Evolutionary conservation across 2,888 invertebrate species (phyloP), one percentile per base, ranked within the genome.

Genomic region (Melanostoma scalare): DNA sequence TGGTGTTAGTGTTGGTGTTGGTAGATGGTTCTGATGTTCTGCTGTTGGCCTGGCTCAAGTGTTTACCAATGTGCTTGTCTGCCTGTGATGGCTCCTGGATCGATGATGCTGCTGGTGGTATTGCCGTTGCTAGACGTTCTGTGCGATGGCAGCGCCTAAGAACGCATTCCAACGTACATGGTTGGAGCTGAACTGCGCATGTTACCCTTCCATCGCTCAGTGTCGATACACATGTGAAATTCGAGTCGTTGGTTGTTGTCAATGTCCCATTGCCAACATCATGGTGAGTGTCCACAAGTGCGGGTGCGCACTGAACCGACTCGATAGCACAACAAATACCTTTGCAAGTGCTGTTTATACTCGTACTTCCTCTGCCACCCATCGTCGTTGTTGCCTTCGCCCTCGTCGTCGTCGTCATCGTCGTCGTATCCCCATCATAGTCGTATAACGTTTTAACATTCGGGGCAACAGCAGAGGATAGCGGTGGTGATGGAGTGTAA

Each of bases 91-190:
- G 85, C 44, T 81, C 81, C 85, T 85, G 86, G 82, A 87, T 87
- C 87, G 87, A 87, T 87, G 86, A 78, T 86, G 87, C 77, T 82
- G 87, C 86, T 86, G 53, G 68, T 80, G 78, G 33, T 69, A 40
- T 50, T 75, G 53, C 46, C 63, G 67, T 72, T 65, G 78, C 61
- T 61, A 55, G 61, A 46, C 71, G 50, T 75, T 79, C 48, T 44
- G 38, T 76, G 48, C 60, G 76, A 55, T 53, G 75, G 44, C 73
- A 79, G 53, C 84, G 79, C 73, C 31, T 79, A 79, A 79, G 73
- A 75, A 84, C 84, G 81, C 74, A 85, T 65, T 78, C 69, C 79
- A 67, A 80, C 65, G 78, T 76, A 85, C 85, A 71, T 80, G 80
- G 84, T 42, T 80, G 80, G 58, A 74, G 80, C 48, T 52, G 55